Base-by-base conservation (phyloP, 2,797 vertebrate species). In the Remorina albescens region DNA sequence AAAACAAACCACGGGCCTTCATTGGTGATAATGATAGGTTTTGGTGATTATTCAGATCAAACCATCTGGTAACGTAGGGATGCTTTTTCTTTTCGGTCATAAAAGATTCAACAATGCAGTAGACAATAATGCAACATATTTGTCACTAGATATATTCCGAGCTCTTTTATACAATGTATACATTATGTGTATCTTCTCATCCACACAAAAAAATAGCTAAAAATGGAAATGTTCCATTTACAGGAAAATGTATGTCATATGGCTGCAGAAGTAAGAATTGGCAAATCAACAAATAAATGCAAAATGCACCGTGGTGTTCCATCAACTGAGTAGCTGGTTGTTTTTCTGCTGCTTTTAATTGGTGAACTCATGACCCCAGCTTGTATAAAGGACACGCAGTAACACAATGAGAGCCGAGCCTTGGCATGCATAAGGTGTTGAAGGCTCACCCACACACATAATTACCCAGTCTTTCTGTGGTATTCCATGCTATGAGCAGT, bases 361-460 rank as follows among this genome's bases (percentile, higher is more conserved):
- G 87, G 71, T 42, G 76, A 84, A 74, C 64, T 50, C 44, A 34
- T 88, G 80, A 88, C 84, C 87, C 54, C 39, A 57, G 76, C 69
- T 80, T 80, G 79, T 80, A 53, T 66, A 75, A 78, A 62, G 80
- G 56, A 74, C 50, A 67, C 6, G 30, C 71, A 53, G 53, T 21
- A 76, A 76, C 70, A 85, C 61, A 81, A 64, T 69, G 70, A 72
- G 49, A 57, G 64, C 70, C 69, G 59, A 80, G 78, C 72, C 71
- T 78, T 76, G 69, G 64, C 63, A 71, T 74, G 61, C 80, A 72
- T 76, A 68, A 80, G 60, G 73, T 76, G 88, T 62, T 81, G 76
- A 87, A 82, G 81, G 86, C 85, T 85, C 80, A 76, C 90, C 91
- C 89, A 93, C 86, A 36, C 87, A 80, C 65, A 77, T 90, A 89